A percentile compares a stretch with the other conserved stretches of the same genome.
Conservation (phyloP, 2,797 vertebrate genomes). For the Pangasius sanitwongsei region DNA sequence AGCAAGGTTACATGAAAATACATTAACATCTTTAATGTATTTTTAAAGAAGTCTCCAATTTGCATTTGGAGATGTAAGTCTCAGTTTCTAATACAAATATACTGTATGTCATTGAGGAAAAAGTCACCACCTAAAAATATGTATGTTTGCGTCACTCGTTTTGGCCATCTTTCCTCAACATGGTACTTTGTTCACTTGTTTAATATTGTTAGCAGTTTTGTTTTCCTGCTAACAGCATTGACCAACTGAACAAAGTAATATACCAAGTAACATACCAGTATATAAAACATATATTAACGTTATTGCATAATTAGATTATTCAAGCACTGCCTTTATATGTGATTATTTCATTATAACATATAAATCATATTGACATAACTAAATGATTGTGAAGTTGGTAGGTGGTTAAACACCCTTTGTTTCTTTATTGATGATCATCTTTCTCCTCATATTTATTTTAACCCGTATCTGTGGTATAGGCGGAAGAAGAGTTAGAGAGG, state of each 20-base stretch:
- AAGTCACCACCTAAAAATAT: neutral
- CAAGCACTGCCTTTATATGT: neutral
- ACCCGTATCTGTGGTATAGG: conserved; percentile 70
- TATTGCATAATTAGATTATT: neutral
- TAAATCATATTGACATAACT: neutral
- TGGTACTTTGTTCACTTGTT: neutral
- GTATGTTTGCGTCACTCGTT: neutral
- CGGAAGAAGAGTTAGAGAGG: conserved; percentile 94
- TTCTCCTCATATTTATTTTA: neutral
- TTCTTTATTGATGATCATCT: conserved; percentile 1
- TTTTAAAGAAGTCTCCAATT: neutral
- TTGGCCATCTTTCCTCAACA: neutral
- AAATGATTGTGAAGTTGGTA: neutral
- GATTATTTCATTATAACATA: too few relatives aligned
- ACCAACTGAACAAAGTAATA: neutral
- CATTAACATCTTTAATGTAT: conserved; percentile 14
- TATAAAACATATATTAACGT: neutral
- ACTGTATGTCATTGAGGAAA: neutral
- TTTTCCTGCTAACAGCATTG: neutral
- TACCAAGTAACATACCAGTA: neutral
- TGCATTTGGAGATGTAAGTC: neutral
- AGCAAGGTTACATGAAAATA: conserved; percentile 8
- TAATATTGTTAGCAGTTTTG: neutral
- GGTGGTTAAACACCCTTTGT: neutral
- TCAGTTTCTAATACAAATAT: neutral